A percentile compares a stretch with the other conserved stretches of the same genome.
Evolutionary conservation across 1,140 invertebrate genomes (phyloP).

Genomic region (Halictus rubicundus): DNA sequence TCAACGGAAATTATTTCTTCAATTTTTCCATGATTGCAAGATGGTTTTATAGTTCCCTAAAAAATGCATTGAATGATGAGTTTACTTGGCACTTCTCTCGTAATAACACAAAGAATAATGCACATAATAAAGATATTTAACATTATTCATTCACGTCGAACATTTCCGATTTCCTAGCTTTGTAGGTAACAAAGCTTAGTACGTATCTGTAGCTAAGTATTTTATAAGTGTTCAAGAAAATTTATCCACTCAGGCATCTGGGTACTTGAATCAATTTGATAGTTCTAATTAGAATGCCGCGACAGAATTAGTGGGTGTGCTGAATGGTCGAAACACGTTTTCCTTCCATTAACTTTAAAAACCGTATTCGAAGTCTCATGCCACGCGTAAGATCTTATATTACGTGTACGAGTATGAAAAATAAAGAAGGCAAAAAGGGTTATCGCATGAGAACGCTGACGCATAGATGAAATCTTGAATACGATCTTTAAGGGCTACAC

Average conservation of each 20-base stretch:
- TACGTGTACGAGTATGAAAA: conserved; percentile 20
- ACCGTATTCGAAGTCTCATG: neutral
- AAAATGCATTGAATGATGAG: no score
- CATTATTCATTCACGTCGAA: neutral
- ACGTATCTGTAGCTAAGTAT: neutral
- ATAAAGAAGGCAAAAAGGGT: conserved; percentile 8
- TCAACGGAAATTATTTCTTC: neutral
- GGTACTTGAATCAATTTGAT: neutral
- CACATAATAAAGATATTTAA: no score
- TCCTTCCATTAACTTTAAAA: neutral
- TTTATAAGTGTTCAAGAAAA: neutral
- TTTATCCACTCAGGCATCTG: neutral
- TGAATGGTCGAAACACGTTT: neutral
- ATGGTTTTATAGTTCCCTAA: no score
- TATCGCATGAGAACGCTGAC: conserved; percentile 10
- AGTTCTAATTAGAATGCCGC: conserved; percentile 5
- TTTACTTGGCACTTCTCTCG: no score
- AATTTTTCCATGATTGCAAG: no score
- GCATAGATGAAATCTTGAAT: neutral
- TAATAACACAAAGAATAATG: no score
- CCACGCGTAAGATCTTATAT: neutral
- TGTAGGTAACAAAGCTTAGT: no score
- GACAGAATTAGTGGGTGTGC: conserved; percentile 5
- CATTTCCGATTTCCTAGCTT: no score
- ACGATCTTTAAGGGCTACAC: conserved; percentile 10